Evolutionary conservation across 2,888 invertebrate genomes (phyloP), one percentile per base, ranked within the genome.

Genomic region (Diachrysia chrysitis): DNA sequence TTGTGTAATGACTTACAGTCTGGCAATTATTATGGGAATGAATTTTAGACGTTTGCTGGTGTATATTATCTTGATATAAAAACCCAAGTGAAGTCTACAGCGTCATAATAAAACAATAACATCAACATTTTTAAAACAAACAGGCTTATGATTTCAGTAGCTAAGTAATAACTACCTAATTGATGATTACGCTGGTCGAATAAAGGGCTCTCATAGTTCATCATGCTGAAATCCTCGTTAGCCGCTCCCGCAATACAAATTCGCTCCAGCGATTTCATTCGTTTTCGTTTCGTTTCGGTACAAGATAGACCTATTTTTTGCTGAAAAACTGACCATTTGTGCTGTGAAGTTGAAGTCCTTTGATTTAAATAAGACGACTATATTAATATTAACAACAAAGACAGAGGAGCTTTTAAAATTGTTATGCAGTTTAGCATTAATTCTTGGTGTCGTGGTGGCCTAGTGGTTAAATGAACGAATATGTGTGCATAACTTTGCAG

Each of bases 221-320:
- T 89, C 86, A 89, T 90, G 89, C 88, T 91, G 88, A 88, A 89
- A 84, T 87, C 86, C 91, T 93, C 90, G 89, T 92, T 92, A 92
- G 90, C 85, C 80, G 78, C 76, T 85, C 87, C 83, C 93, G 93
- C 94, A 94, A 94, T 94, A 90, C 87, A 94, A 83, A 80, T 86
- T 83, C 92, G 93, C 91, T 89, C 88, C 92, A 91, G 87, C 77
- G 91, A 89, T 78, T 92, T 87, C 87, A 87, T 87, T 89, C 85
- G 86, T 86, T 82, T 87, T 89, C 85, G 86, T 86, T 82, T 75
- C 77, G 79, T 84, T 82, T 82, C 77, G 73, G 76, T 76, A 85
- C 84, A 86, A 81, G 73, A 79, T 84, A 85, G 85, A 85, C 83
- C 85, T 85, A 86, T 85, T 88, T 88, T 89, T 87, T 83, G 76